Conservation (phyloP, 2,113 vertebrate genomes). For the Lota lota region DNA sequence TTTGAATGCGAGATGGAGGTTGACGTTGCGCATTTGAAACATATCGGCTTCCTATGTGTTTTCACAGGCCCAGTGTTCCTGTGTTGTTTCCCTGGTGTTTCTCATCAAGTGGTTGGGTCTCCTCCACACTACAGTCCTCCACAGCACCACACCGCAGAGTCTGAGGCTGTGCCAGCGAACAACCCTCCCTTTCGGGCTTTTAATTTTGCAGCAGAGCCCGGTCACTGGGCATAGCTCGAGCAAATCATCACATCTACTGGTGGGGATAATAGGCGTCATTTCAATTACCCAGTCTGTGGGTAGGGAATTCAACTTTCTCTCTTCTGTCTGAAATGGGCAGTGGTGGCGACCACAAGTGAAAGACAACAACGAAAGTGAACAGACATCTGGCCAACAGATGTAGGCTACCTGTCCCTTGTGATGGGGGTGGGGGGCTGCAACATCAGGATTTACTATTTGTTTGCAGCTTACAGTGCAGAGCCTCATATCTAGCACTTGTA, state of each 20-base stretch:
- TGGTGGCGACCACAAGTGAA: constrained; percentile 36
- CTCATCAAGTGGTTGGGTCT: constrained; percentile 2
- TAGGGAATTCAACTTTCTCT: too few species aligned
- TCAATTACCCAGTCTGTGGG: constrained; percentile 22
- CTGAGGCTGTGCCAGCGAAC: constrained; percentile 26
- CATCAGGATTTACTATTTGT: constrained; percentile 30
- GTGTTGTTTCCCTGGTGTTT: constrained; percentile 4
- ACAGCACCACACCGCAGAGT: constrained; percentile 4
- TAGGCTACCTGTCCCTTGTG: constrained; percentile 35
- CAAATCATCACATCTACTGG: constrained; percentile 24
- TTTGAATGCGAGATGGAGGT: too few species aligned
- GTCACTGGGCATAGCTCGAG: too few species aligned
- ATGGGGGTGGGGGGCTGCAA: constrained; percentile 30
- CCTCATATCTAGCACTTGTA: constrained; percentile 38
- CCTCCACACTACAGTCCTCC: not conserved
- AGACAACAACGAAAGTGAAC: constrained; percentile 47
- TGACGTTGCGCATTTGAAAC: too few species aligned
- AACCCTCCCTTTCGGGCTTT: constrained; percentile 1
- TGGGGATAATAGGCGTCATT: constrained; percentile 4
- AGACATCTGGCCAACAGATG: constrained; percentile 70
- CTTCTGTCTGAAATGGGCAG: not conserved
- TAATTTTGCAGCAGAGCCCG: not conserved
- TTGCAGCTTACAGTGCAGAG: constrained; percentile 33
- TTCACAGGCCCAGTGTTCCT: not conserved
- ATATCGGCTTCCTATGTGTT: too few species aligned